phyloP scores from a whole-genome alignment of 2,888 invertebrate species.

The Allolobophora icterica region DNA sequence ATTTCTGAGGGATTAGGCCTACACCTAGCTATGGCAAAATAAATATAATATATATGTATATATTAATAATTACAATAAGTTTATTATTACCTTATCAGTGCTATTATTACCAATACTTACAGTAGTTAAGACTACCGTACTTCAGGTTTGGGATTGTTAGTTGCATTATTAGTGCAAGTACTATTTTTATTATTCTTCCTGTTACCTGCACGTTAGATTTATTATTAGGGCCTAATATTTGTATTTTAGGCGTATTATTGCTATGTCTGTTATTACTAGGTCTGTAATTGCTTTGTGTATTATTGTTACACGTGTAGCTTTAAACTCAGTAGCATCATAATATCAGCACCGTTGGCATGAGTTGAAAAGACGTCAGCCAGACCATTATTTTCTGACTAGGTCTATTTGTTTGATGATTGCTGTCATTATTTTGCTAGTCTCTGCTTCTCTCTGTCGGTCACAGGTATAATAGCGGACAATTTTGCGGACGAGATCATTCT shows the following conservation, averaged over 20 bases:
- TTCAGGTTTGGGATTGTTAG: background rate
- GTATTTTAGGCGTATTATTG: background rate
- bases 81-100: too few relatives aligned
- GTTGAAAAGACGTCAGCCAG: background rate
- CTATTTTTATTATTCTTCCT: too few relatives aligned
- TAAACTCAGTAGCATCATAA: background rate
- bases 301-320: background rate
- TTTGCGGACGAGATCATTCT: slow-evolving; percentile 79
- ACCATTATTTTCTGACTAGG: background rate
- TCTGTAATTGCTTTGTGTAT: background rate
- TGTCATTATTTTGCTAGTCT: background rate
- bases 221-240: too few relatives aligned
- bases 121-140: too few relatives aligned
- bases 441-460: background rate
- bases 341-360: background rate
- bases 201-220: too few relatives aligned
- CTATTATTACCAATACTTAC: too few relatives aligned
- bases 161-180: background rate
- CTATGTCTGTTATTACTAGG: background rate
- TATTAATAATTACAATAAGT: too few relatives aligned
- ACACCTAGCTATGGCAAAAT: too few relatives aligned
- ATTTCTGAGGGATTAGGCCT: too few relatives aligned
- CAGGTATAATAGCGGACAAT: slow-evolving; percentile 99
- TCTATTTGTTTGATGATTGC: background rate
- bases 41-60: too few relatives aligned